Base-by-base conservation (phyloP, 1,140 invertebrate genomes). In the Sycophila sp. region DNA sequence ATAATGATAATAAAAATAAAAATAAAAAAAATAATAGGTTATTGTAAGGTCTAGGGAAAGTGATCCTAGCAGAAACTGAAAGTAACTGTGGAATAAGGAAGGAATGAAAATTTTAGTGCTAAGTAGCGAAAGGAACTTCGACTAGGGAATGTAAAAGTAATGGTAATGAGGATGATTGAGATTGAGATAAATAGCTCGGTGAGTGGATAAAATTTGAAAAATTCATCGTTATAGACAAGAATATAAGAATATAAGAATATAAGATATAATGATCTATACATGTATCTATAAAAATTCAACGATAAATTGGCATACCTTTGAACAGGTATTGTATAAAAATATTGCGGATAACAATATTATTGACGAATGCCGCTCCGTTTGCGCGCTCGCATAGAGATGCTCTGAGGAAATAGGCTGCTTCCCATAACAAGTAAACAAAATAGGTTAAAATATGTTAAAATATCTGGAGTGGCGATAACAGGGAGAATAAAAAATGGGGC, bases 161-260 rank as follows among this genome's bases (percentile, higher is more conserved):
- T 67, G 58, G 45, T 65, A 65, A 36, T 67, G 58, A 58, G 58
- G 59, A 68, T 55, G 65, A 58, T 28, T 65, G 38, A n/a, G n/a
- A n/a, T n/a, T n/a, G n/a, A n/a, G n/a, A n/a, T 34, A 36, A 47
- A 42, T 15, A 42, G 32, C 38, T 26, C 22, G 17, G 51, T 49
- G 30, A 47, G 65, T 69, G 45, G 66, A 69, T 69, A 69, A 69
- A 69, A 69, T 69, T 69, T 69, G 66, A 69, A 68, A 68, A 59
- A 69, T 59, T 69, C 58, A 69, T 69, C 66, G 58, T 69, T 60
- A 60, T 51, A n/a, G n/a, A 69, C 24, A n/a, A 55, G 11, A n/a
- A 55, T 55, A 55, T 55, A 66, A 13, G 56, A 66, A n/a, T n/a
- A 69, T 17, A n/a, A 55, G 11, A n/a, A 55, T 55, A 55, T 55